Evolutionary conservation across 2,797 vertebrate species (phyloP).

Genomic region (Rhodeus uyekii): DNA sequence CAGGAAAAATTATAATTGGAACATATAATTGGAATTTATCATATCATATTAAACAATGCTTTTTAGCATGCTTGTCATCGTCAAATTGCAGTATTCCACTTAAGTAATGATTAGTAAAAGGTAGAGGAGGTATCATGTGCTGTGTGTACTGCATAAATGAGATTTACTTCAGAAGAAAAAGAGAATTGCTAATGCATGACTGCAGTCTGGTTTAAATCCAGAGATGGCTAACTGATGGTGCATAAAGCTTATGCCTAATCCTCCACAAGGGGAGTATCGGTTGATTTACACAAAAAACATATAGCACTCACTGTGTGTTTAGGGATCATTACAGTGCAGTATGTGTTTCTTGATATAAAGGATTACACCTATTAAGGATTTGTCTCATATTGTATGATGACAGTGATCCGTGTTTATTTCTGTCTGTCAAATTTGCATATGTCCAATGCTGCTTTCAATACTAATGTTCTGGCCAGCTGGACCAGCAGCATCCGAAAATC

Average conservation of each 20-base stretch:
- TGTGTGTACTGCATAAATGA: conserved; percentile 13
- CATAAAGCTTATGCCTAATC: conserved; percentile 52
- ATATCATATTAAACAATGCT: background rate
- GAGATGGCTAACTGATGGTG: conserved; percentile 42
- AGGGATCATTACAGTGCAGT: conserved; percentile 17
- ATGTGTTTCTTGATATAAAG: conserved; percentile 44
- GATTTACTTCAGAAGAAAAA: conserved; percentile 43
- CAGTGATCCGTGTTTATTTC: conserved; percentile 21
- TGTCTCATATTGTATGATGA: conserved; percentile 11
- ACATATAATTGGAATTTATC: background rate
- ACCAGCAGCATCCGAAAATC: background rate
- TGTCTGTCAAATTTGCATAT: conserved; percentile 26
- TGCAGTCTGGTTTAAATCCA: conserved; percentile 40
- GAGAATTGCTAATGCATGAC: conserved; percentile 44
- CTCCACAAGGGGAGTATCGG: conserved; percentile 34
- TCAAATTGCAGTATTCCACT: background rate
- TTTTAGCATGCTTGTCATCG: background rate
- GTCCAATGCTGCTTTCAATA: conserved; percentile 1
- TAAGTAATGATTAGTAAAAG: conserved; percentile 24
- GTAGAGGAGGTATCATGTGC: conserved; percentile 30
- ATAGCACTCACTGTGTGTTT: conserved; percentile 20
- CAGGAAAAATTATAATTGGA: background rate
- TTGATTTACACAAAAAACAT: conserved; percentile 29
- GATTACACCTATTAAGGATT: conserved; percentile 50
- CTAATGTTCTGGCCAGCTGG: background rate